Evolutionary conservation across 2,113 vertebrate species (phyloP).

Genomic region (Cottus gobio): DNA sequence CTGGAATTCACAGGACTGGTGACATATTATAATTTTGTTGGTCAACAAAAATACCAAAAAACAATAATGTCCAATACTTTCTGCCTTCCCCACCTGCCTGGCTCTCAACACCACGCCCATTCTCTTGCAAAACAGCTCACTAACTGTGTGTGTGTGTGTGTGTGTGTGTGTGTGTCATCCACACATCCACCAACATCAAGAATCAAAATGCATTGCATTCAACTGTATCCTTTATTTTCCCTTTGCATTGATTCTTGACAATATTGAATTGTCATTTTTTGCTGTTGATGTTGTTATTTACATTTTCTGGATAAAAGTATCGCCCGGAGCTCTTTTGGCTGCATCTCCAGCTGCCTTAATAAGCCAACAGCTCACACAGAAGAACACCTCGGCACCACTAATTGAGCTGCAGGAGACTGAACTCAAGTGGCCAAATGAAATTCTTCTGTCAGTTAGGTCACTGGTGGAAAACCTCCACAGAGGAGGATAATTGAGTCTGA

Average conservation of each 20-base stretch:
- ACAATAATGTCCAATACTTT: too few species aligned
- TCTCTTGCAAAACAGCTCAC: too few species aligned
- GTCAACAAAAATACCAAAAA: too few species aligned
- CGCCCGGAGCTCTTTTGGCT: background rate
- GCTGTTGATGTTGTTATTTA: background rate
- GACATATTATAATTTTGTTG: too few species aligned
- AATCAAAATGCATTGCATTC: background rate
- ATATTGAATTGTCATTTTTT: background rate
- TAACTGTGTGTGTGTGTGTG: too few species aligned
- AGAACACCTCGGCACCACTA: background rate
- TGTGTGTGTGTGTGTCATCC: too few species aligned
- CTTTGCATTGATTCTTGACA: background rate
- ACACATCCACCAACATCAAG: too few species aligned
- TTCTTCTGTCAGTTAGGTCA: conserved; percentile 14
- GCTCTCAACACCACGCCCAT: too few species aligned
- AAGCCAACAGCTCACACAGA: conserved; percentile 5
- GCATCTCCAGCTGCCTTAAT: conserved; percentile 21
- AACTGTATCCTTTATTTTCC: background rate
- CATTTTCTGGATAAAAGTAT: background rate
- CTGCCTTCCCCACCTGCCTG: too few species aligned
- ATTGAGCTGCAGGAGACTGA: conserved; percentile 17
- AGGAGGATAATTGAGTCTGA: conserved; percentile 23
- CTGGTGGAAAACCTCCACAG: conserved; percentile 16
- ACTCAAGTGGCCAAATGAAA: conserved; percentile 25
- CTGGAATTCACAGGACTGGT: too few species aligned